A percentile compares a stretch with the other conserved stretches of the same genome.
These are phyloP conservation scores for Alaudala cheleensis DNA, from an alignment of 2,113 vertebrate species.

Conservation along the genomic window DNA sequence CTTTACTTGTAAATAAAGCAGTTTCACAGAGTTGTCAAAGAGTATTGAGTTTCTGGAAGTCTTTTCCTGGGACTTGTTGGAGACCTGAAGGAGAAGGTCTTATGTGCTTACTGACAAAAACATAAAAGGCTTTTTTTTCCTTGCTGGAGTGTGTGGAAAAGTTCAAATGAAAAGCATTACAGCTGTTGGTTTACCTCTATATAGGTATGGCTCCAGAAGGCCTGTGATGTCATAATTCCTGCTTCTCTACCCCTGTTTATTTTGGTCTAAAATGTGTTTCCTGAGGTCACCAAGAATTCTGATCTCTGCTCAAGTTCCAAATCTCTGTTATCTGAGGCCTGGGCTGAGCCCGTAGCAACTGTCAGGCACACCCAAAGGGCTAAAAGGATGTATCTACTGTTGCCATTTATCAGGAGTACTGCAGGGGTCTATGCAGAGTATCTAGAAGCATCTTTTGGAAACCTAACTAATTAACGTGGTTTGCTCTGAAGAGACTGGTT, in stretches of 20 bases:
- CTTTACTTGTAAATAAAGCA: not conserved
- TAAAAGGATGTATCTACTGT: accelerated
- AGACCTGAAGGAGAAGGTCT: not conserved
- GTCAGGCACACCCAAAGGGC: too few relatives aligned
- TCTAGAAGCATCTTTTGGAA: not conserved
- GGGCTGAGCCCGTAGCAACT: not conserved
- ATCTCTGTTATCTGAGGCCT: not conserved
- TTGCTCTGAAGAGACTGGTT: not conserved
- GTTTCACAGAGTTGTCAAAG: not conserved
- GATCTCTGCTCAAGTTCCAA: not conserved
- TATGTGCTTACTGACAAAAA: not conserved
- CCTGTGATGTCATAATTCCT: not conserved
- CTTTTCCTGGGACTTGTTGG: not conserved
- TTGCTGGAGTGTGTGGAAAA: not conserved
- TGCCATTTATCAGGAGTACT: not conserved
- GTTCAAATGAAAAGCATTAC: not conserved
- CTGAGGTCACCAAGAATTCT: not conserved
- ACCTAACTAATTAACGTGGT: not conserved
- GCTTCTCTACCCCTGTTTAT: not conserved
- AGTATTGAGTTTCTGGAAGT: not conserved
- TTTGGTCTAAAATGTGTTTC: not conserved
- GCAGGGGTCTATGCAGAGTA: not conserved
- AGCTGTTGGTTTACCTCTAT: not conserved
- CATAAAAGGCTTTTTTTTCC: not conserved
- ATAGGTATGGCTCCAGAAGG: not conserved